Percentiles rank a stretch among this genome's conserved stretches.
Conservation (phyloP, 2,113 vertebrate species). For the Catharus bicknelli region DNA sequence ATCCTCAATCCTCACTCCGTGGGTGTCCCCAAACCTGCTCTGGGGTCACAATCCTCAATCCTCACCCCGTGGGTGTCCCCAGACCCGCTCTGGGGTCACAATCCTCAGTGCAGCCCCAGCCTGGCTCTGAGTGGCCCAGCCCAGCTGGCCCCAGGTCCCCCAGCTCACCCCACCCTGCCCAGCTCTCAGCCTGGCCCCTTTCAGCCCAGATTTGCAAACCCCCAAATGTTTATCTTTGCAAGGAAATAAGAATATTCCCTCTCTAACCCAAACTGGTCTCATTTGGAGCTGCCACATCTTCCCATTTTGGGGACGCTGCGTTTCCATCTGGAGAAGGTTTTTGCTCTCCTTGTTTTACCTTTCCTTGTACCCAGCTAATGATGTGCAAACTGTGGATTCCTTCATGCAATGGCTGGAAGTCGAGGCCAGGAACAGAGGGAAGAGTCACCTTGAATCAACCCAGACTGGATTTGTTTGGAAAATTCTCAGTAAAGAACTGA, state of each 20-base stretch:
- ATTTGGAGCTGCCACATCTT: background rate
- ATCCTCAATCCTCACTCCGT: background rate
- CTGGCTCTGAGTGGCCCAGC: background rate
- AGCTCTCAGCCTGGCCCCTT: background rate
- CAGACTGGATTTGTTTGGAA: background rate
- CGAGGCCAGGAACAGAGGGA: background rate
- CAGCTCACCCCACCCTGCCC: fast-evolving
- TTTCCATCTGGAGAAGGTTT: background rate
- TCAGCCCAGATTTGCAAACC: background rate
- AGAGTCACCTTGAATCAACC: background rate
- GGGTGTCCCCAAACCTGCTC: fast-evolving
- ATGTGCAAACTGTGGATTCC: background rate
- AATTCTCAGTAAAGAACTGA: background rate
- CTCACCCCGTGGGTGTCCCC: fast-evolving
- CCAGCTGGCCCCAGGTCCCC: background rate
- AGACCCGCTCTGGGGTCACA: background rate
- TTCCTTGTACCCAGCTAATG: background rate
- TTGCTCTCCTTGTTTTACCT: background rate
- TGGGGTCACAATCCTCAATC: background rate
- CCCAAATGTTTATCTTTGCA: background rate
- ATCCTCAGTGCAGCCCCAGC: fast-evolving
- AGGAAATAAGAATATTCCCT: background rate
- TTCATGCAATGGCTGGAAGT: background rate
- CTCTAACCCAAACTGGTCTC: background rate
- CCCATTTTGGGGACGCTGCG: background rate